Conservation (phyloP, 2,113 vertebrate genomes). For the Sceloporus undulatus region DNA sequence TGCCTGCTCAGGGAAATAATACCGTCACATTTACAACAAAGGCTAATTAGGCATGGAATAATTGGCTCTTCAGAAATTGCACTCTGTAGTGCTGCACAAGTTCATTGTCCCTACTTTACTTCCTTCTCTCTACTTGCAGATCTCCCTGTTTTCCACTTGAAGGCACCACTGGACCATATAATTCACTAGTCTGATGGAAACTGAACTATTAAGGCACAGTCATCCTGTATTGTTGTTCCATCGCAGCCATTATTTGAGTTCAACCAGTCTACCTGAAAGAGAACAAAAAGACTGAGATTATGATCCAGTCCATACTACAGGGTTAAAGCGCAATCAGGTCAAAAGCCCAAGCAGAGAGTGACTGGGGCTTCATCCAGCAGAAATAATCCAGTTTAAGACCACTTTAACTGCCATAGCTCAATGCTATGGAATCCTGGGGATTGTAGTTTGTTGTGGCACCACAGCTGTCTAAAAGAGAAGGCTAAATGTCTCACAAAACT, state of each 20-base stretch:
- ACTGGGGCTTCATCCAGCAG: neutral
- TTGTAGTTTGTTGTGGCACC: too few relatives aligned
- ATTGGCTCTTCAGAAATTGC: neutral
- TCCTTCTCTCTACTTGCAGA: constrained; percentile 64
- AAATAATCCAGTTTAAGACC: neutral
- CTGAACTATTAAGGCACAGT: neutral
- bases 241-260: neutral
- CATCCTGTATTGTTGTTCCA: neutral
- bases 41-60: neutral
- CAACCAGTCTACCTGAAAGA: neutral
- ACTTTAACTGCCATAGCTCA: too few relatives aligned
- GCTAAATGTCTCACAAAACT: too few relatives aligned
- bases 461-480: too few relatives aligned
- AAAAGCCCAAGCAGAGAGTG: neutral
- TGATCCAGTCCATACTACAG: neutral
- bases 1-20: neutral
- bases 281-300: neutral
- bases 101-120: neutral
- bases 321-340: too few relatives aligned
- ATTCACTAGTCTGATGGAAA: neutral
- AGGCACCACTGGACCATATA: constrained; percentile 73
- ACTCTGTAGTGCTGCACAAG: neutral
- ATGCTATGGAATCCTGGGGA: too few relatives aligned
- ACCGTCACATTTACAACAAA: neutral
- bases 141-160: constrained; percentile 71